phyloP scores from a whole-genome alignment of 2,888 invertebrate species.

The Eupithecia insigniata region DNA sequence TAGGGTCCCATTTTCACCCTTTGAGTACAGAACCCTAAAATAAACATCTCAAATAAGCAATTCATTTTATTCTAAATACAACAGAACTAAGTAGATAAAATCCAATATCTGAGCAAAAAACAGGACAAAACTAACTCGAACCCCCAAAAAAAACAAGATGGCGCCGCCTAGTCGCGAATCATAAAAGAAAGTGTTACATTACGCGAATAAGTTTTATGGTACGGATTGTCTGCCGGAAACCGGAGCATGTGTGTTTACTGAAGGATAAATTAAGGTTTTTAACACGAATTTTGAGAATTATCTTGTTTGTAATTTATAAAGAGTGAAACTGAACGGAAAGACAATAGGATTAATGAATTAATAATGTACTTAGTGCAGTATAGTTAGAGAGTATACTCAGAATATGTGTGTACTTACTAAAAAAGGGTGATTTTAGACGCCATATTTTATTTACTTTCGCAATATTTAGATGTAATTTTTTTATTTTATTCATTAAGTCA shows the following conservation, averaged over 20 bases:
- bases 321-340: not conserved
- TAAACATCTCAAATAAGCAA: too few species aligned
- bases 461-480: not conserved
- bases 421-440: not conserved
- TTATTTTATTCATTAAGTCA: not conserved
- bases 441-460: not conserved
- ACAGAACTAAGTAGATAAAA: too few species aligned
- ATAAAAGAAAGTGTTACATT: constrained; percentile 31
- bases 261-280: constrained; percentile 22
- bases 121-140: not conserved
- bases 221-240: constrained; percentile 23
- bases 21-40: too few species aligned
- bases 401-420: not conserved
- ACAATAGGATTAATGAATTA: not conserved
- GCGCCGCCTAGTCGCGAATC: constrained; percentile 21
- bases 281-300: constrained; percentile 17
- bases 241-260: constrained; percentile 24
- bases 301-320: not conserved
- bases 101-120: not conserved
- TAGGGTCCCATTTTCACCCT: too few species aligned
- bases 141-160: constrained; percentile 23
- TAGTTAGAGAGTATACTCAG: not conserved
- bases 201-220: constrained; percentile 27
- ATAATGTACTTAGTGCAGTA: not conserved
- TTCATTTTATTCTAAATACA: too few species aligned